Evolutionary conservation across 2,888 invertebrate species (phyloP).

Genomic region (Polydrusus pterygomalis): DNA sequence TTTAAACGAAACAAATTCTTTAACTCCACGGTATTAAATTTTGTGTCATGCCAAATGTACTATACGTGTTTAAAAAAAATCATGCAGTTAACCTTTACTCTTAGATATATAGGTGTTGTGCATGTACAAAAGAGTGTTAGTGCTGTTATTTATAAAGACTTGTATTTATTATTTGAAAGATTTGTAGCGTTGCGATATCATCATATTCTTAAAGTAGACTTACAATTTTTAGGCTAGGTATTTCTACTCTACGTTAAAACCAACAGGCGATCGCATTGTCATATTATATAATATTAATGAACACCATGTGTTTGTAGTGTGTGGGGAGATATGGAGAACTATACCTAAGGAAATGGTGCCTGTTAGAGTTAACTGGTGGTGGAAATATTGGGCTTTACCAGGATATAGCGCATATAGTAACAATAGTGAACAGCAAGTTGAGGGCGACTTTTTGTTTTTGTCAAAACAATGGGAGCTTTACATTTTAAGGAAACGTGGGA

Average conservation of each 20-base stretch:
- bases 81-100: conserved; percentile 64
- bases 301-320: conserved; percentile 4
- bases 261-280: neutral
- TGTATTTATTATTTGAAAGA: conserved; percentile 38
- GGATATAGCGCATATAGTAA: conserved; percentile 3
- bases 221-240: conserved; percentile 20
- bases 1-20: neutral
- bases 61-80: conserved; percentile 67
- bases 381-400: neutral
- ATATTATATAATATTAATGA: neutral
- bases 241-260: neutral
- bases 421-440: conserved; percentile 41
- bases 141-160: conserved; percentile 46
- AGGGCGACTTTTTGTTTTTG: conserved; percentile 37
- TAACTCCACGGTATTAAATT: conserved; percentile 22
- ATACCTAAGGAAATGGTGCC: neutral
- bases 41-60: conserved; percentile 72
- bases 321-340: neutral
- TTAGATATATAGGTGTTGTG: conserved; percentile 68
- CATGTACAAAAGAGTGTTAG: conserved; percentile 67
- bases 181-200: conserved; percentile 27
- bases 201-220: conserved; percentile 15
- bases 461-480: conserved; percentile 1
- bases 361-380: conserved; percentile 15
- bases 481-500: neutral